Evolutionary conservation across 2,113 vertebrate genomes (phyloP).

Genomic region (Otolemur garnettii): DNA sequence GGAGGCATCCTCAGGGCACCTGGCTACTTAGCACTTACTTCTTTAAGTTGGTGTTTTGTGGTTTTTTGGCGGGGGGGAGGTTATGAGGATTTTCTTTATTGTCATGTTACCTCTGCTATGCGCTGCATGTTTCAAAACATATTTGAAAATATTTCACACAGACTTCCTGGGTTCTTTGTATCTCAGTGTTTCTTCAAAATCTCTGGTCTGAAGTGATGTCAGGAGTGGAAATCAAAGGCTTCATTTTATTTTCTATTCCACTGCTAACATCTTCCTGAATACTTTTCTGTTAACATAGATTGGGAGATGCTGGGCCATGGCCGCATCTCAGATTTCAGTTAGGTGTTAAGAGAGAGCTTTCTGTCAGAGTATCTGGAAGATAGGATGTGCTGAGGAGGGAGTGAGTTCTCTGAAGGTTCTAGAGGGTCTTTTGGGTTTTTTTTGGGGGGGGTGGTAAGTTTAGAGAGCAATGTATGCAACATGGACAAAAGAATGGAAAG

Average conservation of each 20-base stretch:
- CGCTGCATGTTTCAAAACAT: neutral
- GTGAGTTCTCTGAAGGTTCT: constrained; percentile 24
- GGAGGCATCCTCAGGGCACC: neutral
- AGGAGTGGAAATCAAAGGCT: constrained; percentile 49
- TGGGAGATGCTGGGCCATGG: neutral
- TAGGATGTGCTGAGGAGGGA: neutral
- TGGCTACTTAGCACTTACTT: neutral
- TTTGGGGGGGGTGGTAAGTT: constrained; percentile 5
- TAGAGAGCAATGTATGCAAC: neutral
- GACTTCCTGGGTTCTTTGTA: constrained; percentile 57
- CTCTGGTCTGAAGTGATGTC: constrained; percentile 8
- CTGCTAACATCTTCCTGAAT: constrained; percentile 8
- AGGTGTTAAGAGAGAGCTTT: neutral
- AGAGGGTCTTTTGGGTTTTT: neutral
- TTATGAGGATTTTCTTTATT: constrained; percentile 12
- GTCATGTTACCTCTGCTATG: neutral
- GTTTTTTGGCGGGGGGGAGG: neutral
- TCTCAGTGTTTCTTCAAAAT: neutral
- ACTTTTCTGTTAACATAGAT: constrained; percentile 36
- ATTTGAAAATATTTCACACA: constrained; percentile 11
- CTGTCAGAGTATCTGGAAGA: neutral
- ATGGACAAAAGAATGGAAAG: neutral
- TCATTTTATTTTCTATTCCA: constrained; percentile 59
- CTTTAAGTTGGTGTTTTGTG: neutral
- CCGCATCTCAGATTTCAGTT: neutral